Percentiles rank a stretch among this genome's conserved stretches.
Evolutionary conservation across 2,797 vertebrate genomes (phyloP).

Genomic region (Gorsachius magnificus): DNA sequence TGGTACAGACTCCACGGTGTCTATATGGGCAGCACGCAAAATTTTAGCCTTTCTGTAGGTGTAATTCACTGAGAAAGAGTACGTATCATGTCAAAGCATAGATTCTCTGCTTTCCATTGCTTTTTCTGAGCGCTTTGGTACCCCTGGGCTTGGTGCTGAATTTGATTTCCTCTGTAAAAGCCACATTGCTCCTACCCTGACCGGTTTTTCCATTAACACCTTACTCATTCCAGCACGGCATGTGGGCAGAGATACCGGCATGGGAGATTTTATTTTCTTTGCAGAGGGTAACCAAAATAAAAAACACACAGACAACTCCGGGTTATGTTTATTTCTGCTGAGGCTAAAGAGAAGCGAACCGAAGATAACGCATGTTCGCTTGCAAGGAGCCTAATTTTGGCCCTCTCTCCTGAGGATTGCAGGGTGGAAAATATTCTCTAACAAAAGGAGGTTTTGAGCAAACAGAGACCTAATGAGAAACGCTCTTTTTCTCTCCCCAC

Average conservation of each 20-base stretch:
- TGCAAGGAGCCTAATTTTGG: conserved; percentile 45
- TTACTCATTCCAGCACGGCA: background rate
- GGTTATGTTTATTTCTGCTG: conserved; percentile 34
- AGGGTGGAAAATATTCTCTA: conserved; percentile 56
- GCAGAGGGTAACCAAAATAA: background rate
- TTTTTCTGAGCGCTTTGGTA: background rate
- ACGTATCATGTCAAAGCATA: accelerated
- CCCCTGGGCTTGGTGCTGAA: background rate
- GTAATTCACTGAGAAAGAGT: background rate
- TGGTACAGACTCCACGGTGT: accelerated
- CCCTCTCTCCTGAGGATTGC: conserved; percentile 25
- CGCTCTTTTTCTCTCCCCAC: conserved; percentile 11
- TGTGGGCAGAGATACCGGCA: background rate
- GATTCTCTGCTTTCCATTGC: background rate
- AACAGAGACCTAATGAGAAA: conserved; percentile 48
- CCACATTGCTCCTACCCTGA: background rate
- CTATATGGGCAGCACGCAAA: accelerated
- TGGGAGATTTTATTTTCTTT: background rate
- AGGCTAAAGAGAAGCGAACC: background rate
- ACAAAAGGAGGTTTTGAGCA: conserved; percentile 72
- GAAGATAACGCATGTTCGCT: conserved; percentile 37
- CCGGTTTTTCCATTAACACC: conserved; percentile 5
- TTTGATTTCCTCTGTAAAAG: background rate
- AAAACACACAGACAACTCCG: background rate
- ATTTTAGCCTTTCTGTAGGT: background rate